Evolutionary conservation across 2,797 vertebrate genomes (phyloP), one percentile per base, ranked within the genome.

Genomic region (Adrianichthys oophorus): DNA sequence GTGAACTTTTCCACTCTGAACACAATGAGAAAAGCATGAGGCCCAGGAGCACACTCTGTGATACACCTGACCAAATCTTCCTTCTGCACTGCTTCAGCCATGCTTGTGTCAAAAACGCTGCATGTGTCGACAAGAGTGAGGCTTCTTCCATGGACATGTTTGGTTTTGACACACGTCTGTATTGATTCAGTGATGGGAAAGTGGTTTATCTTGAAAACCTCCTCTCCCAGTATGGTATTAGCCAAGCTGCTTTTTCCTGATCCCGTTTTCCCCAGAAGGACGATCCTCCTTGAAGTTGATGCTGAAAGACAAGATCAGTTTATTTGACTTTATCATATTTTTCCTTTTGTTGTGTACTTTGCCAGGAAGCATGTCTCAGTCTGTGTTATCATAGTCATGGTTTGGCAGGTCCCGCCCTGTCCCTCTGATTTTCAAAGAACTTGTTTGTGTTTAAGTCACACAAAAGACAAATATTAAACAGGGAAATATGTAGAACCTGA

Each of bases 231-330:
- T 8, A 70, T 70, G 29, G 49, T 59, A 46, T 70, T 64, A 4
- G 50, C 67, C 12, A 64, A 41, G 51, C 56, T 55, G 47, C 68
- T 70, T 55, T 59, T 70, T 19, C 67, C 67, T 8, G 13, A 5
- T 50, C 40, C 46, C 23, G 37, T 45, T 47, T 51, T 42, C 8
- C 61, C 68, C 10, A 58, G 4, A 5, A 57, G 40, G 23, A 50
- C 13, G 2, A 49, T 59, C 16, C 56, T 45, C 43, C n/a, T 45
- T 45, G 43, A 45, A 10, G 43, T 45, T n/a, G 15, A n/a, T 4
- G 4, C 41, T 45, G 18, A 7, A 45, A n/a, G 43, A 45, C n/a
- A 18, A 42, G 8, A 32, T 12, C 10, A 13, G 3, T 32, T 32
- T 32, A 32, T 3, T 12, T 32, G 10, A 32, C 8, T 32, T n/a